Percentiles rank a stretch among this genome's conserved stretches.
phyloP scores from a whole-genome alignment of 2,888 invertebrate genomes.

The Drosophila affinis region DNA sequence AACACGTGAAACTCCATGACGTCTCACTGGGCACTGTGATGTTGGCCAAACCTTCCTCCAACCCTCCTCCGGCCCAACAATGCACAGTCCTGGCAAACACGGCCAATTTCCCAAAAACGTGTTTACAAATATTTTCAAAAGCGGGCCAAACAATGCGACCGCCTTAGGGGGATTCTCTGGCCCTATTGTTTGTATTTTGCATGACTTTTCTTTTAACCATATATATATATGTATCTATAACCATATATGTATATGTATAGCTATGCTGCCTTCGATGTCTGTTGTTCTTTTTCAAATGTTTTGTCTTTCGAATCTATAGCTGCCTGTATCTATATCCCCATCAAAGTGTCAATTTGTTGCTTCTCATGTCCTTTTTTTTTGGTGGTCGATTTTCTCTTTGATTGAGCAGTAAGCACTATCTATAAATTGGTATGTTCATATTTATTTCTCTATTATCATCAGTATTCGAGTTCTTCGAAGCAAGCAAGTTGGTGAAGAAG shows the following conservation, averaged over 20 bases:
- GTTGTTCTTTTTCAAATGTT: constrained; percentile 45
- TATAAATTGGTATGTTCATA: constrained; percentile 43
- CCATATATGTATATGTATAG: not conserved
- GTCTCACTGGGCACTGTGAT: constrained; percentile 70
- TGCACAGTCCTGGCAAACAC: constrained; percentile 63
- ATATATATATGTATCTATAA: not conserved
- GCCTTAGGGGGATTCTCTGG: constrained; percentile 31
- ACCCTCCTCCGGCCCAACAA: constrained; percentile 54
- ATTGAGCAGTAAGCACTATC: constrained; percentile 40
- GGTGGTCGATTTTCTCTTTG: constrained; percentile 30
- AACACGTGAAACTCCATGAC: constrained; percentile 81
- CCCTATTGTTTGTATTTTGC: constrained; percentile 43
- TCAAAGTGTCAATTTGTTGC: constrained; percentile 43
- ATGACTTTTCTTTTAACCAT: constrained; percentile 47
- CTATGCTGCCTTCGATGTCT: constrained; percentile 28
- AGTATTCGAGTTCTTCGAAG: constrained; percentile 21
- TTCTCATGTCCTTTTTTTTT: constrained; percentile 22
- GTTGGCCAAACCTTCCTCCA: constrained; percentile 58
- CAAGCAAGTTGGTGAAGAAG: not conserved
- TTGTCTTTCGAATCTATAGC: constrained; percentile 30
- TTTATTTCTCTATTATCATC: constrained; percentile 36
- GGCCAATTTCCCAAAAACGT: constrained; percentile 67
- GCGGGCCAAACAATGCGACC: constrained; percentile 40
- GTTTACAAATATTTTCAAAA: constrained; percentile 81
- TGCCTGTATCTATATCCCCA: constrained; percentile 31